A percentile compares a stretch with the other conserved stretches of the same genome.
Conservation (phyloP, 2,113 vertebrate species). For the Platysteira castanea region DNA sequence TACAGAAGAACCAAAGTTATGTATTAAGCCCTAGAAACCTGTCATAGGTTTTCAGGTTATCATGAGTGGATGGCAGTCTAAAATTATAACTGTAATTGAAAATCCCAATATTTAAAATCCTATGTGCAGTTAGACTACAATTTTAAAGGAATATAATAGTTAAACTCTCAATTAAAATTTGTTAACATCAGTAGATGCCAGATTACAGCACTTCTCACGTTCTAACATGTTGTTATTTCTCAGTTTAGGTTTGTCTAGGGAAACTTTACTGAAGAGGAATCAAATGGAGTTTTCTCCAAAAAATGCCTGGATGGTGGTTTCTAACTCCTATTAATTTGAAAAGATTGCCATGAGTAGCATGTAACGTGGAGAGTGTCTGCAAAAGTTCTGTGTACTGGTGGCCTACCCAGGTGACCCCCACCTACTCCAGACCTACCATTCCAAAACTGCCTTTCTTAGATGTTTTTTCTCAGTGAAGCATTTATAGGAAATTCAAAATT, state of each 20-base stretch:
- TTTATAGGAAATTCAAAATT: neutral
- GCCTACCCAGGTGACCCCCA: neutral
- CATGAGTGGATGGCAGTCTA: neutral
- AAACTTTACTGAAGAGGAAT: neutral
- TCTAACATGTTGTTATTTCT: neutral
- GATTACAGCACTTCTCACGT: neutral
- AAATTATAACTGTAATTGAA: neutral
- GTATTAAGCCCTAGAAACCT: neutral
- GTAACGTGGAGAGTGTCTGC: accelerated
- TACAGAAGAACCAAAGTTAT: neutral
- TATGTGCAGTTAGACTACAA: neutral
- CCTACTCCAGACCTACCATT: neutral
- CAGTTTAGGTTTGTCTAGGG: neutral
- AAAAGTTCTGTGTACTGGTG: neutral
- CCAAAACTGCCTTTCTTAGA: neutral
- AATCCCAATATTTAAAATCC: neutral
- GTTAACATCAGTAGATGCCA: neutral
- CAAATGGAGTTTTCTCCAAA: neutral
- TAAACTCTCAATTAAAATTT: neutral
- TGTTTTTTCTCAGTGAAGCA: neutral
- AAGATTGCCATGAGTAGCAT: accelerated
- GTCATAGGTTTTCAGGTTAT: neutral
- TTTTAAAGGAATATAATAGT: neutral
- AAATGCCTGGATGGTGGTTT: neutral
- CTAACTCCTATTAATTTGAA: neutral